Evolutionary conservation across 1,140 invertebrate genomes (phyloP), one percentile per base, ranked within the genome.

Genomic region (Drosophila pectinifera): DNA sequence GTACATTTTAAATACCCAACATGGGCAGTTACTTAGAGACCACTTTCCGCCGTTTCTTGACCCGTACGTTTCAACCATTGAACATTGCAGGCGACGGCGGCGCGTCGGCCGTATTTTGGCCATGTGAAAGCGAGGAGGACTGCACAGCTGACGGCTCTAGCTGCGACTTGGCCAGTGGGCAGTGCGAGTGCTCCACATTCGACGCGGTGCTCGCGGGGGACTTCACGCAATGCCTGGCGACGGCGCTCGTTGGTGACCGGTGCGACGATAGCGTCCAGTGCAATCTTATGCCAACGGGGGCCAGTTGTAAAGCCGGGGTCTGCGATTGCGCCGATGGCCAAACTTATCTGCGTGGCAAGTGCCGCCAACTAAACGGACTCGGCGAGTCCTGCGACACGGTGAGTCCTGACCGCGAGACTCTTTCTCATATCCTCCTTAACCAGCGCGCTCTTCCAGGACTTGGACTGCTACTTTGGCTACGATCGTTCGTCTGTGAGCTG

Each of bases 221-320:
- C 39, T 91, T 76, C 36, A 73, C 84, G 42, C 41, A 59, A 91
- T 92, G 91, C 81, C 74, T 92, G 78, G 80, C 78, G 58, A 88
- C 82, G 77, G 74, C 90, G 45, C 89, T 74, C 57, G 68, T 91
- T 92, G 91, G 91, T 79, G 91, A 92, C 62, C 45, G 58, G 80
- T 92, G 91, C 80, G 78, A 89, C 68, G 89, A 91, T 39, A 76
- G 73, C 46, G 82, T 82, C 85, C 91, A 92, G 83, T 92, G 91
- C 78, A 91, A 90, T 91, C 91, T 91, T 92, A 92, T 92, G 91
- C 92, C 91, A 90, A 89, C 91, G 65, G 92, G 92, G 90, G 89
- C 91, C 79, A 83, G 80, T 65, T 92, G 92, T 91, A 92, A 91
- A 81, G 79, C 86, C 64, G 91, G 91, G 89, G 90, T 91, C 83